Evolutionary conservation across 92 coral and sea anemone genomes (phyloP).

Genomic region (Heteractis magnifica): DNA sequence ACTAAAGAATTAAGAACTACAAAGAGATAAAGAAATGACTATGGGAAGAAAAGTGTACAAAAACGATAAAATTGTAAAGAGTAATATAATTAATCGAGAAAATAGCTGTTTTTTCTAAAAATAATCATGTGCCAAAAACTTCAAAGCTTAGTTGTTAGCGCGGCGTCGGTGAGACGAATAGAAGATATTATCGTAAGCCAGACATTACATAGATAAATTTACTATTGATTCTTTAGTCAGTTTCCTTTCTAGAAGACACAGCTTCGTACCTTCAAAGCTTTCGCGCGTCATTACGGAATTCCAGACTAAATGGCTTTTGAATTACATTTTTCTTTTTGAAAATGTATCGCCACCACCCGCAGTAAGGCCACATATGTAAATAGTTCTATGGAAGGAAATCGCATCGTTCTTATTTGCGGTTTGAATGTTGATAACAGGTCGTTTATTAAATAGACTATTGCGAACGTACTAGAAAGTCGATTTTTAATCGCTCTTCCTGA

Average conservation of each 20-base stretch:
- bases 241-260: neutral
- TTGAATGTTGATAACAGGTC: neutral
- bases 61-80: neutral
- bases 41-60: neutral
- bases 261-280: neutral
- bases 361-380: neutral
- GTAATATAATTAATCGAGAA: neutral
- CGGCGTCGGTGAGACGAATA: conserved; percentile 23
- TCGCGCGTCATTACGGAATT: neutral
- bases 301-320: neutral
- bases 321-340: no score
- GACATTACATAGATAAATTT: conserved; percentile 10
- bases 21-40: neutral
- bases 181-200: neutral
- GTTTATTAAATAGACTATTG: neutral
- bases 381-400: neutral
- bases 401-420: neutral
- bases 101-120: neutral
- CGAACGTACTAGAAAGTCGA: conserved; percentile 1
- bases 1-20: neutral
- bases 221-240: neutral
- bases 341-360: neutral
- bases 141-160: conserved; percentile 8
- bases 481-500: conserved; percentile 1
- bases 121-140: neutral